phyloP scores from a whole-genome alignment of 92 coral and sea anemone species.

The Plumapathes pennacea region DNA sequence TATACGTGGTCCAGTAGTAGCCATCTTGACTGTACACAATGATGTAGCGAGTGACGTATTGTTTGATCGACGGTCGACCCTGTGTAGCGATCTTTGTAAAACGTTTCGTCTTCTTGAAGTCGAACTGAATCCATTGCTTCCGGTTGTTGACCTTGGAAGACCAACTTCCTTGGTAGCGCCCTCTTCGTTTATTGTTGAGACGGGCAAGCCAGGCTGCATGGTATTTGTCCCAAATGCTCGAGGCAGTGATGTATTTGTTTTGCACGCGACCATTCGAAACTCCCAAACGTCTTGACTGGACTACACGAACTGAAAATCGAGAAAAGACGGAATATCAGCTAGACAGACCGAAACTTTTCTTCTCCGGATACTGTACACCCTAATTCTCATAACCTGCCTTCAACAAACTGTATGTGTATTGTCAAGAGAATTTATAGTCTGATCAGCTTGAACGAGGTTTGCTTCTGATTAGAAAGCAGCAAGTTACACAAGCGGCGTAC shows the following conservation, averaged over 20 bases:
- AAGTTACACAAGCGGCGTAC: no score
- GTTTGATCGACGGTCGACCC: conserved; percentile 35
- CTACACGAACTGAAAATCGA: conserved; percentile 33
- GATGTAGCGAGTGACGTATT: conserved; percentile 38
- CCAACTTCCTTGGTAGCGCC: conserved; percentile 63
- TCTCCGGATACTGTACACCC: no score
- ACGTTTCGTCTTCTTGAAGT: conserved; percentile 41
- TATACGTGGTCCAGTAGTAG: conserved; percentile 41
- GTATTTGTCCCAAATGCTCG: conserved; percentile 48
- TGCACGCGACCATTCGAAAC: conserved; percentile 51
- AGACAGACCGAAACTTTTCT: no score
- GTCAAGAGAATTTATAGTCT: no score
- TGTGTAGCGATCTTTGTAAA: conserved; percentile 54
- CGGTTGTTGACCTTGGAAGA: conserved; percentile 55
- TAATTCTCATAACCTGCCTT: no score
- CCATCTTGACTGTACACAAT: conserved; percentile 57
- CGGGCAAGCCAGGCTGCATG: conserved; percentile 64
- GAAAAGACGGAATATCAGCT: no score
- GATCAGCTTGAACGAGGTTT: no score
- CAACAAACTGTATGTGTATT: no score
- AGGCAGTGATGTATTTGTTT: conserved; percentile 67
- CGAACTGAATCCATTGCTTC: conserved; percentile 64
- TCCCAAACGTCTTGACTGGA: conserved; percentile 39
- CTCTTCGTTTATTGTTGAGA: conserved; percentile 34
- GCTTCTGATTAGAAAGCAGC: no score